phyloP scores from a whole-genome alignment of 1,140 invertebrate genomes.

The Pseudomyrmex sp. region DNA sequence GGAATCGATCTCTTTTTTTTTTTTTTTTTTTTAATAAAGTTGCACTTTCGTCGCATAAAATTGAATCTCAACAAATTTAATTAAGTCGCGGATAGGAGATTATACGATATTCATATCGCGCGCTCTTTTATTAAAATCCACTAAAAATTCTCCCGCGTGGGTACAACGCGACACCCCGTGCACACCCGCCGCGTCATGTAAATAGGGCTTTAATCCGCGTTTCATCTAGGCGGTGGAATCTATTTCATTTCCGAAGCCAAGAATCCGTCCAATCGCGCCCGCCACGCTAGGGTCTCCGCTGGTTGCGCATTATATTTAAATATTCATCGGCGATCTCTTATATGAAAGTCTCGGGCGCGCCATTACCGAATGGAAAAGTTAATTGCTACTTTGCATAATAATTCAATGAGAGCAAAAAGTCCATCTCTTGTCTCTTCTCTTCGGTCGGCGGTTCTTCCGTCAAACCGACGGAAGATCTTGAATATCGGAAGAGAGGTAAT shows the following conservation, averaged over 20 bases:
- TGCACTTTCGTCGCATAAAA: constrained; percentile 42
- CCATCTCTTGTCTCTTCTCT: constrained; percentile 48
- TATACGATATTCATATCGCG: constrained; percentile 56
- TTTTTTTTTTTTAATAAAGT: constrained; percentile 49
- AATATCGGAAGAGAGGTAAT: constrained; percentile 69
- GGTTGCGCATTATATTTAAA: constrained; percentile 70
- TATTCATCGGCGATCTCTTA: constrained; percentile 77
- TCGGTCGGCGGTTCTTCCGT: constrained; percentile 23
- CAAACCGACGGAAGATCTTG: constrained; percentile 47
- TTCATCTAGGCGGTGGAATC: constrained; percentile 55
- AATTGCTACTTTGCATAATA: constrained; percentile 80
- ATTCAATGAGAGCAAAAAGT: constrained; percentile 73
- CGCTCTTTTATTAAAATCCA: constrained; percentile 57
- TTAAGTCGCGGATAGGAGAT: constrained; percentile 52
- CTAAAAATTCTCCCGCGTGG: constrained; percentile 57
- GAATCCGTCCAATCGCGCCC: constrained; percentile 41
- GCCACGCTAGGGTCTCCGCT: constrained; percentile 27
- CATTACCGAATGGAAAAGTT: constrained; percentile 73
- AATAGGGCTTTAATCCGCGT: constrained; percentile 55
- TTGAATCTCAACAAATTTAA: constrained; percentile 61
- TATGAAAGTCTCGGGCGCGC: constrained; percentile 63
- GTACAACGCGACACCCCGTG: constrained; percentile 28
- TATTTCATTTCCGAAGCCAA: constrained; percentile 63
- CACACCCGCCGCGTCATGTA: constrained; percentile 44
- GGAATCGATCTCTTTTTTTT: neutral